Conservation (phyloP, 2,797 vertebrate genomes). For the Oophaga sylvatica region DNA sequence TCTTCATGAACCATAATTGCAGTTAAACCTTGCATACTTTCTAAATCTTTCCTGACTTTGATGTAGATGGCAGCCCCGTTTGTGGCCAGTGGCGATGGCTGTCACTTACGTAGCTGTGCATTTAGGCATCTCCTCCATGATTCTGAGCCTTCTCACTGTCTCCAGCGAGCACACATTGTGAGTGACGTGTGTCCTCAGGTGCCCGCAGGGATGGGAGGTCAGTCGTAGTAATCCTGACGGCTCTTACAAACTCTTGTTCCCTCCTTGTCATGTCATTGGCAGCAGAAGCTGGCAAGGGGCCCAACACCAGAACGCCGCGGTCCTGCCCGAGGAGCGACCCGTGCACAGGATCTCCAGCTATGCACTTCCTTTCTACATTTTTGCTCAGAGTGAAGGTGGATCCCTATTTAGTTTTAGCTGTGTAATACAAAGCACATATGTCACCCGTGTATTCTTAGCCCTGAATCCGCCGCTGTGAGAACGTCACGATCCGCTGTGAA, state of each 20-base stretch:
- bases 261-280: neutral
- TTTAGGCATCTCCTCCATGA: neutral
- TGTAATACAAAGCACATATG: constrained; percentile 26
- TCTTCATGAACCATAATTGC: neutral
- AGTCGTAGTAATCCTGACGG: neutral
- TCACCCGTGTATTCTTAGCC: constrained; percentile 34
- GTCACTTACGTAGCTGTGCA: neutral
- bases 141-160: neutral
- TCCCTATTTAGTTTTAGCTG: constrained; percentile 35
- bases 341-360: constrained; percentile 10
- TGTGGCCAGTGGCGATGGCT: neutral
- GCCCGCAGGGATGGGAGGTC: constrained; percentile 4
- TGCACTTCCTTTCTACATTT: constrained; percentile 8
- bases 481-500: neutral
- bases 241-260: neutral
- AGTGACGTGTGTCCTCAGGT: constrained; percentile 3
- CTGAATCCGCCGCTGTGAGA: constrained; percentile 2
- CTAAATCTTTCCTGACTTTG: neutral
- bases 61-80: neutral
- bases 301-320: neutral
- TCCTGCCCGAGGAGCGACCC: neutral
- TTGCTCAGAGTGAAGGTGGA: constrained; percentile 8
- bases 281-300: neutral
- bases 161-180: neutral
- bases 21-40: neutral